Evolutionary conservation across 2,888 invertebrate genomes (phyloP).

Genomic region (Drosophila recens): DNA sequence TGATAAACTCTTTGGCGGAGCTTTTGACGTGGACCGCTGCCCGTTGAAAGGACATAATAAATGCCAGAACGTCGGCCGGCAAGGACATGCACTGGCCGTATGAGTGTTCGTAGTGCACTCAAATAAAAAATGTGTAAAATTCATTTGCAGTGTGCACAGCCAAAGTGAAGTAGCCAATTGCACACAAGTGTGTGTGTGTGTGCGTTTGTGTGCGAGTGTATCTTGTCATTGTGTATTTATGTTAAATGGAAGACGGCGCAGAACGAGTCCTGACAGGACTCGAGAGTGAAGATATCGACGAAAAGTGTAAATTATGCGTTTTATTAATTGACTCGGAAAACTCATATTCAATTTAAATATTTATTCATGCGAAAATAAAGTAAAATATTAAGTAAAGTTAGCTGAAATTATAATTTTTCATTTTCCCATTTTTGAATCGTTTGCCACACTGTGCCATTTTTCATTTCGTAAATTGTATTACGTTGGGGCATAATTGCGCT

Average conservation of each 20-base stretch:
- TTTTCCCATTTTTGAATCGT: not conserved
- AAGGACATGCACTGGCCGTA: slow-evolving; percentile 20
- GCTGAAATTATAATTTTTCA: not conserved
- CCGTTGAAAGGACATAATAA: slow-evolving; percentile 76
- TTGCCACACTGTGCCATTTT: slow-evolving; percentile 56
- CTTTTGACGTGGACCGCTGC: slow-evolving; percentile 60
- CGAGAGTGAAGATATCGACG: slow-evolving; percentile 11
- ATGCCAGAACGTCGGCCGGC: slow-evolving; percentile 42
- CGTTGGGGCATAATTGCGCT: slow-evolving; percentile 68
- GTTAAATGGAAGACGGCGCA: slow-evolving; percentile 60
- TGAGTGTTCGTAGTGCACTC: slow-evolving; percentile 28
- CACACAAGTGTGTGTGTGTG: slow-evolving; percentile 17
- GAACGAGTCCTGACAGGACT: slow-evolving; percentile 13
- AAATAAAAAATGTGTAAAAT: slow-evolving; percentile 68
- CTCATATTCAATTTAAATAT: not conserved
- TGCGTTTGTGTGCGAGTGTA: slow-evolving; percentile 18
- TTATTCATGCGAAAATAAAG: not conserved
- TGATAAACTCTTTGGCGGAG: slow-evolving; percentile 74
- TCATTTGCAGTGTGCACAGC: slow-evolving; percentile 43
- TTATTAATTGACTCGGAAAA: slow-evolving; percentile 21
- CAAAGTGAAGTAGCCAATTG: slow-evolving; percentile 62
- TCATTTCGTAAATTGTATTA: slow-evolving; percentile 72
- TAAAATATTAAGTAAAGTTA: not conserved
- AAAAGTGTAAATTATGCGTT: slow-evolving; percentile 19
- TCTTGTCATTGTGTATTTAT: slow-evolving; percentile 69